Evolutionary conservation across 2,888 invertebrate genomes (phyloP), one percentile per base, ranked within the genome.

Genomic region (Ectobius pallidus): DNA sequence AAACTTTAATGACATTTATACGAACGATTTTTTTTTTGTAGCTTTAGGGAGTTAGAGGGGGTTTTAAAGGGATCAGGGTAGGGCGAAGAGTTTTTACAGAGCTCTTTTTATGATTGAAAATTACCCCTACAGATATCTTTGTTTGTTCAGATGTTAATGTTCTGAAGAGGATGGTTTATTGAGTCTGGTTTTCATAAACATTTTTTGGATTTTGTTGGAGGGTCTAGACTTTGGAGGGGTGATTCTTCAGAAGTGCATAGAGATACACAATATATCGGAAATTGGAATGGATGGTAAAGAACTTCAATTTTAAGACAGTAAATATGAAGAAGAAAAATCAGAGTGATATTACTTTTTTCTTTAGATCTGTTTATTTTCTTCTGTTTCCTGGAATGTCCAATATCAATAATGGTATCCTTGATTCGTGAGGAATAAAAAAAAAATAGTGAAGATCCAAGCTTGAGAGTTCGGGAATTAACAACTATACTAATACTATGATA

Each of bases 111-210:
- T 65, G 65, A 65, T 65, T 65, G 65, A 65, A 65, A 65, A 65
- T 65, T 65, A 65, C 65, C 65, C 65, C 27, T 46, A 44, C 44
- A 65, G 65, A 65, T 65, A 65, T 65, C 65, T 65, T 46, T 65
- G 65, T 65, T 65, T 65, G 65, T 65, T 65, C 65, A 65, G 65
- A 65, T 65, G 65, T 65, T 65, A 65, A 65, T 65, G 65, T 65
- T 46, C 27, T 44, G 46, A 25, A 44, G 30, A 18, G 30, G 39
- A 22, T n/a, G 34, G n/a, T 65, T 9, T n/a, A 44, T 34, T 34
- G 34, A 27, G 27, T n/a, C 27, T 9, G 65, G 30, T 42, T 22
- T 65, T 14, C 25, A 14, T 1, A n/a, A n/a, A n/a, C 27, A 25
- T 14, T 16, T 58, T 32, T 58, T 16, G 30, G 32, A n/a, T 14